phyloP scores from a whole-genome alignment of 2,797 vertebrate species.

The Gallinago nigripennis region DNA sequence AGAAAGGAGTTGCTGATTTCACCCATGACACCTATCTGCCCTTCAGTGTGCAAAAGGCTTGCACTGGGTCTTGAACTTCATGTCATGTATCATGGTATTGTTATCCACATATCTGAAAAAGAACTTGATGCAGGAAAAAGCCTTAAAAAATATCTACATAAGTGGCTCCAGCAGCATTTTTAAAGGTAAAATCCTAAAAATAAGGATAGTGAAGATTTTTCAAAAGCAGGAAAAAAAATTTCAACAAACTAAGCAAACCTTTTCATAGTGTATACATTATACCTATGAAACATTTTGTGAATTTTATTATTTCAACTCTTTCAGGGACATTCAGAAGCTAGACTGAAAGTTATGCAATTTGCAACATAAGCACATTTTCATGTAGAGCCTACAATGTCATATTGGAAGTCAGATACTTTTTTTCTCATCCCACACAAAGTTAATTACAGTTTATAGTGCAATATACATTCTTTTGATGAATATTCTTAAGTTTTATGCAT shows the following conservation, averaged over 20 bases:
- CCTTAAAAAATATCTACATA: background rate
- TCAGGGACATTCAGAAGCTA: background rate
- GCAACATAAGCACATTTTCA: background rate
- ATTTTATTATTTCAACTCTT: background rate
- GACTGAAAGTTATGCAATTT: background rate
- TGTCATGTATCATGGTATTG: rapidly evolving
- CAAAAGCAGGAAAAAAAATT: background rate
- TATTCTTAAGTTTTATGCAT: background rate
- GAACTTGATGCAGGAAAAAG: background rate
- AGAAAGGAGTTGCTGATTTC: background rate
- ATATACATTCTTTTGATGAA: background rate
- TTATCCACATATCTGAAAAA: background rate
- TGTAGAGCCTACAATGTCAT: background rate
- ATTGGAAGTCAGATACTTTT: background rate
- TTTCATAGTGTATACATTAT: background rate
- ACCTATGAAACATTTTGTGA: background rate
- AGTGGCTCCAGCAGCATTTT: background rate
- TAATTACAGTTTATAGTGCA: background rate
- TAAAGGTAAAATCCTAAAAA: background rate
- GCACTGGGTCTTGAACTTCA: background rate
- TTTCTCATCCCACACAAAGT: background rate
- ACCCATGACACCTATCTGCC: background rate
- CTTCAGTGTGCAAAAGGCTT: background rate
- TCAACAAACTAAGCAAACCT: background rate
- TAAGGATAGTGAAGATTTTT: background rate